Conservation (phyloP, 2,888 invertebrate species). For the Biston stratarius region DNA sequence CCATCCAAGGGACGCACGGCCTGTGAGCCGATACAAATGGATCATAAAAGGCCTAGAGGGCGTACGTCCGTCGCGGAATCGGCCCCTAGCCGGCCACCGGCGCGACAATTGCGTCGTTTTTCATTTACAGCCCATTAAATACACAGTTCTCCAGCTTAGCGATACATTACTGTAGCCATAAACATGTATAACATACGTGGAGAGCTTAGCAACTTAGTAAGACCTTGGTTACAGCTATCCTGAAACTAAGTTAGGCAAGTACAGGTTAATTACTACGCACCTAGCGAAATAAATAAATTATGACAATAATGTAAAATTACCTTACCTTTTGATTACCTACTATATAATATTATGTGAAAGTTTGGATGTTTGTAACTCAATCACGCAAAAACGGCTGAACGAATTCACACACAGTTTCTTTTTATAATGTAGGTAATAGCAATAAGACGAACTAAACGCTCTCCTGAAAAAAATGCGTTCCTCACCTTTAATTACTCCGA, state of each 20-base stretch:
- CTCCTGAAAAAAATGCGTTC: too few species aligned
- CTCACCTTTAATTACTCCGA: too few species aligned
- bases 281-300: too few species aligned
- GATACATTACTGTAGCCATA: slow-evolving; percentile 66
- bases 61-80: slow-evolving; percentile 44
- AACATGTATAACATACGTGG: slow-evolving; percentile 53
- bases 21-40: slow-evolving; percentile 49
- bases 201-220: not conserved
- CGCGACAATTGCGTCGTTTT: slow-evolving; percentile 66
- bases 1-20: slow-evolving; percentile 26
- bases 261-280: too few species aligned
- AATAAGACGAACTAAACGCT: too few species aligned
- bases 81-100: slow-evolving; percentile 53
- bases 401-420: too few species aligned
- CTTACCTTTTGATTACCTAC: too few species aligned
- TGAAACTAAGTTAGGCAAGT: not conserved
- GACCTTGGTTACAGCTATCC: not conserved
- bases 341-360: too few species aligned
- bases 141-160: slow-evolving; percentile 60
- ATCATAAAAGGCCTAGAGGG: slow-evolving; percentile 56
- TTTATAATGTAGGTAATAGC: too few species aligned
- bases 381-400: too few species aligned
- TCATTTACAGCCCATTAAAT: slow-evolving; percentile 77
- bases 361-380: too few species aligned
- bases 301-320: too few species aligned